Evolutionary conservation across 1,140 invertebrate species (phyloP).

Genomic region (Drosophila tristis): DNA sequence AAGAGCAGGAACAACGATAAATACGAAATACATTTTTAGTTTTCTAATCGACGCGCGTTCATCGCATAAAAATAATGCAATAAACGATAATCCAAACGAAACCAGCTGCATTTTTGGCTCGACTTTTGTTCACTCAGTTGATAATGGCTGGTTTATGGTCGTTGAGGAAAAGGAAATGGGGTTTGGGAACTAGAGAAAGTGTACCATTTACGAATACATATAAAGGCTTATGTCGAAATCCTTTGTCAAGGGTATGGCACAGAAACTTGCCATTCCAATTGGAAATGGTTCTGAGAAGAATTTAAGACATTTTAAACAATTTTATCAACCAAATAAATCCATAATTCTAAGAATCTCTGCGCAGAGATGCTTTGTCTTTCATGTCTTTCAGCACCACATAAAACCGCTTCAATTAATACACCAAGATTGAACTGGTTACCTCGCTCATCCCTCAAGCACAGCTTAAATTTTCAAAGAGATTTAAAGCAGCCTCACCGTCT

Average conservation of each 20-base stretch:
- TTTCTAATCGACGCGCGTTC: constrained; percentile 82
- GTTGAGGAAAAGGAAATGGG: constrained; percentile 1
- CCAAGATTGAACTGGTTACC: too few relatives aligned
- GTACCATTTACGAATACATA: neutral
- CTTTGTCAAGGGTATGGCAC: neutral
- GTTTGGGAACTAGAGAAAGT: constrained; percentile 9
- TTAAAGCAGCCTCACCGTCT: neutral
- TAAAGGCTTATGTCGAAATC: constrained; percentile 28
- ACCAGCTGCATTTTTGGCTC: constrained; percentile 64
- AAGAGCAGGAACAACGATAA: constrained; percentile 17
- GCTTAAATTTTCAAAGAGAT: too few relatives aligned
- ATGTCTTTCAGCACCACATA: too few relatives aligned
- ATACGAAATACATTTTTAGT: constrained; percentile 80
- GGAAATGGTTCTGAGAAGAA: too few relatives aligned
- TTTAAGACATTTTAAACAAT: too few relatives aligned
- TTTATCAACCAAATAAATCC: too few relatives aligned
- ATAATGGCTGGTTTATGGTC: constrained; percentile 70
- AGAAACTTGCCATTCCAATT: neutral
- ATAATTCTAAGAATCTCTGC: too few relatives aligned
- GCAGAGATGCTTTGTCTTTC: too few relatives aligned
- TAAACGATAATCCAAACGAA: constrained; percentile 73
- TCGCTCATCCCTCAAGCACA: too few relatives aligned
- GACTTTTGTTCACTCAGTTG: constrained; percentile 55
- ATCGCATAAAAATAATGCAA: constrained; percentile 83
- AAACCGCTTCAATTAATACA: too few relatives aligned